Percentiles rank a stretch among this genome's conserved stretches.
These are phyloP conservation scores for Python bivittatus DNA, from an alignment of 2,113 vertebrate species.

Conservation along the genomic window DNA sequence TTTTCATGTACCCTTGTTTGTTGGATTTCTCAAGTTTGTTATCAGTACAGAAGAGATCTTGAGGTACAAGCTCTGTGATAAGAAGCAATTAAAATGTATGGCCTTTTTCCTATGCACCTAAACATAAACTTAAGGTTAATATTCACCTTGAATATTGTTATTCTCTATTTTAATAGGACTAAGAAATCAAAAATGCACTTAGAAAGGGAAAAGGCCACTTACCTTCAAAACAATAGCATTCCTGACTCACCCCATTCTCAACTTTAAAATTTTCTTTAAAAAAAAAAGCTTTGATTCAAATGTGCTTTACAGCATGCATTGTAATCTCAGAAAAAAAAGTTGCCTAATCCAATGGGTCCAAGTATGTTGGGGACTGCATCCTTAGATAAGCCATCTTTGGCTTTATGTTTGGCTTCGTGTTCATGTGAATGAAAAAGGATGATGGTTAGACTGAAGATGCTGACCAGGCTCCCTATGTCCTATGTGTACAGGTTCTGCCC, in stretches of 20 bases:
- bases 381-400: background rate
- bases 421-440: background rate
- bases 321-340: background rate
- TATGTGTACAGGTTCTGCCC: background rate
- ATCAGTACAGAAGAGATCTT: background rate
- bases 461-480: background rate
- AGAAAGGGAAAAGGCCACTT: background rate
- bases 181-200: background rate
- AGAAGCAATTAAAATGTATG: background rate
- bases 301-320: background rate
- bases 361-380: background rate
- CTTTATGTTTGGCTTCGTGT: background rate
- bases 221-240: background rate
- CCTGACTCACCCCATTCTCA: background rate
- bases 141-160: background rate
- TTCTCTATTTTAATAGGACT: background rate
- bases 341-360: background rate
- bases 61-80: background rate
- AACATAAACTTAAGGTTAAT: conserved; percentile 6
- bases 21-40: background rate
- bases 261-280: background rate
- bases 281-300: background rate
- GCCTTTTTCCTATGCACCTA: conserved; percentile 16
- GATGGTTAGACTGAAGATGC: background rate
- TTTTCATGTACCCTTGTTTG: background rate